Conservation (phyloP, 2,888 invertebrate genomes). For the Iphiclides podalirius region DNA sequence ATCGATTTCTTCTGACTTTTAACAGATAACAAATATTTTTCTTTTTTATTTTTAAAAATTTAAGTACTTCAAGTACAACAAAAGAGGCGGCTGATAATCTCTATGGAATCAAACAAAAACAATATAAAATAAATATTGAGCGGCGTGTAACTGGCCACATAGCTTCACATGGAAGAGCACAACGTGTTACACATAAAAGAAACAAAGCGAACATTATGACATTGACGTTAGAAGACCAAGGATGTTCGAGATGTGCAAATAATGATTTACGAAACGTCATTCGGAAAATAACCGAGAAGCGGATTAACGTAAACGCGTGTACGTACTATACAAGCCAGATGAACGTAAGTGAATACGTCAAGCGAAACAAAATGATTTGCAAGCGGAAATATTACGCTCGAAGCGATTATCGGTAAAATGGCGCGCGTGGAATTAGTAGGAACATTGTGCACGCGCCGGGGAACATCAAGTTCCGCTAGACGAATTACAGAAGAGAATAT, state of each 20-base stretch:
- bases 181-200: too few species aligned
- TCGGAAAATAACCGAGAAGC: conserved; percentile 11
- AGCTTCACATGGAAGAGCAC: too few species aligned
- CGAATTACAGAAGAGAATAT: background rate
- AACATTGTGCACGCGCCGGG: conserved; percentile 9
- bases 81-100: too few species aligned
- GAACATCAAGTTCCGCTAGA: conserved; percentile 13
- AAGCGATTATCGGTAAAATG: conserved; percentile 16
- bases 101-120: too few species aligned
- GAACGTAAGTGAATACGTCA: conserved; percentile 16
- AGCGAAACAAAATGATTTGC: conserved; percentile 15
- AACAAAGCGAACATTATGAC: background rate
- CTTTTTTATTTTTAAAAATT: too few species aligned
- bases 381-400: conserved; percentile 21
- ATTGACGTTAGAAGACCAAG: background rate
- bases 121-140: too few species aligned
- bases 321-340: background rate
- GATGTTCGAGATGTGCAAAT: conserved; percentile 10
- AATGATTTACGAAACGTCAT: conserved; percentile 12
- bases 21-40: too few species aligned
- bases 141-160: too few species aligned
- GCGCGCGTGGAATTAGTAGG: conserved; percentile 5
- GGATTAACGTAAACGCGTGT: background rate
- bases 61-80: too few species aligned
- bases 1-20: too few species aligned